Base-by-base conservation (phyloP, 2,888 invertebrate genomes). In the Bugula neritina region DNA sequence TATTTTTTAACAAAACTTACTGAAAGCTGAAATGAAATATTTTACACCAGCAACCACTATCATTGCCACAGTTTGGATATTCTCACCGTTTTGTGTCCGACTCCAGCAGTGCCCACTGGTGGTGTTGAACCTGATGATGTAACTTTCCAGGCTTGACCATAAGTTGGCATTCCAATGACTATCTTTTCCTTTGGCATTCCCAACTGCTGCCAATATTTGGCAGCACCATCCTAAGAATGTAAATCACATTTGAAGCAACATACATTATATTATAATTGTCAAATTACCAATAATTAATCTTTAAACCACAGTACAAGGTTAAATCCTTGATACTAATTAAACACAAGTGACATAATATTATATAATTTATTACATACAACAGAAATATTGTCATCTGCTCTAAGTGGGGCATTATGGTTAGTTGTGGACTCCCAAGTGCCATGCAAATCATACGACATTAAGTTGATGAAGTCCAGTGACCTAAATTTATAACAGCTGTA, bases 151-250 rank as follows among this genome's bases (percentile, higher is more conserved):
- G 92, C 90, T 73, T 95, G 88, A 71, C 95, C 95, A 84, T 95
- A 95, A 17, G 94, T 94, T 21, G 94, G 93, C 92, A 94, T 92
- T 69, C 95, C 95, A 72, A 95, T 92, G 74, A 95, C 89, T 73
- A 95, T 87, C 83, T 95, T 95, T 79, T 93, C 93, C 80, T 93
- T 93, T 0, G 94, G 94, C 0, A 94, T 91, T 72, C 95, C 93
- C 80, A 94, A 92, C 1, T 72, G 72, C 1, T 75, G 73, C 81
- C 80, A 82, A 73, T 80, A 80, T 1, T 77, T 73, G 1, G 77
- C 77, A 23, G 76, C 78, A 74, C 75, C 79, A 21, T 75, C 73
- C 78, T 80, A 34, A 31, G 73, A 10, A 43, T n/a, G n/a, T n/a
- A n/a, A n/a, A n/a, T n/a, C n/a, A n/a, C n/a, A n/a, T n/a, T n/a